Conservation (phyloP, 2,113 vertebrate species). For the Actenoides hombroni region DNA sequence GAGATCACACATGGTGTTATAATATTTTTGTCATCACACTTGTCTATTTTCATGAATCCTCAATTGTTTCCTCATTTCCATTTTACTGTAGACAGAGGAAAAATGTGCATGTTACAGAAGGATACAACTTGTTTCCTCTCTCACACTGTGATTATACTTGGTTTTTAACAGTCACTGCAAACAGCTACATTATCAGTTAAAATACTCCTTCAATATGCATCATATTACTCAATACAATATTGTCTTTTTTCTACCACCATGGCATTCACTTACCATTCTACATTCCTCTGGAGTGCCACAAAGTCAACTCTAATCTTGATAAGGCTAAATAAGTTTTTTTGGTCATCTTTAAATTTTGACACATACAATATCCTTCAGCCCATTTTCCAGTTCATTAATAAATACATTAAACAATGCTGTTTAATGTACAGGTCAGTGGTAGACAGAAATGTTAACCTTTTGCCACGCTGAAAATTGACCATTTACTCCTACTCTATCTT, state of each 20-base stretch:
- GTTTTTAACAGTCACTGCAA: neutral
- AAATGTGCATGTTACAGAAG: neutral
- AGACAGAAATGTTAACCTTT: conserved; percentile 21
- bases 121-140: neutral
- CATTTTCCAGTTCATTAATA: conserved; percentile 19
- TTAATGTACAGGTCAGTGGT: neutral
- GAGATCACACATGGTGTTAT: neutral
- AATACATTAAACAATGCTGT: conserved; percentile 16
- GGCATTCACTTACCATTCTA: neutral
- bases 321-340: neutral
- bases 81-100: neutral
- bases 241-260: neutral
- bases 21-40: neutral
- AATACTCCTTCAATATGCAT: neutral
- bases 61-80: neutral
- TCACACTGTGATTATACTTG: neutral
- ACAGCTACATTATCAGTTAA: neutral
- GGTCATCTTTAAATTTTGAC: conserved; percentile 13
- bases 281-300: neutral
- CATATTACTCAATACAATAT: neutral
- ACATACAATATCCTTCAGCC: neutral
- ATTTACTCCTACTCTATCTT: neutral
- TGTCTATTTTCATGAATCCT: neutral
- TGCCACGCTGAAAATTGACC: conserved; percentile 18
- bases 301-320: neutral